A percentile compares a stretch with the other conserved stretches of the same genome.
Conservation (phyloP, 2,888 invertebrate species). For the Drosophila kanekoi region DNA sequence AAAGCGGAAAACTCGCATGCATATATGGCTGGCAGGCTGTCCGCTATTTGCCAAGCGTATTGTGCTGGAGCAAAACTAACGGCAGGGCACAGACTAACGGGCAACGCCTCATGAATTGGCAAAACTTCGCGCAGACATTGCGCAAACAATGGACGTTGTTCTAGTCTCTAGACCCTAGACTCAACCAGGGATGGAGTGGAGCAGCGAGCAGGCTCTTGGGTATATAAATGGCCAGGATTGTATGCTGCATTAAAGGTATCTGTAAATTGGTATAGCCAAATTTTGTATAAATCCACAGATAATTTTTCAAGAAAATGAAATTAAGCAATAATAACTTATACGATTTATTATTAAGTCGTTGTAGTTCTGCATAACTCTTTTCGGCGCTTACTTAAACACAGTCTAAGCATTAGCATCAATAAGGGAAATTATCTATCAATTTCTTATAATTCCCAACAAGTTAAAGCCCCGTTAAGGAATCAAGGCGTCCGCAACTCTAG, state of each 20-base stretch:
- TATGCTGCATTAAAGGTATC: slow-evolving; percentile 1
- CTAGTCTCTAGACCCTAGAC: slow-evolving; percentile 6
- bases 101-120: slow-evolving; percentile 71
- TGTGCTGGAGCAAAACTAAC: slow-evolving; percentile 40
- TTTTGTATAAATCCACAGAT: no score
- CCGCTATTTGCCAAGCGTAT: slow-evolving; percentile 78
- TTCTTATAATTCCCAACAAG: no score
- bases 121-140: slow-evolving; percentile 75
- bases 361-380: no score
- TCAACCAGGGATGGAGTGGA: slow-evolving; percentile 9
- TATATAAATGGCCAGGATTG: not conserved
- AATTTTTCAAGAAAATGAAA: no score
- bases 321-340: no score
- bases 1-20: slow-evolving; percentile 79
- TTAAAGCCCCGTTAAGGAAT: no score
- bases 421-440: no score
- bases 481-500: no score
- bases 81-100: slow-evolving; percentile 32
- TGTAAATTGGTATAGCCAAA: not conserved
- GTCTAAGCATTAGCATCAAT: no score
- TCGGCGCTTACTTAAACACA: no score
- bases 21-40: slow-evolving; percentile 57
- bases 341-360: no score
- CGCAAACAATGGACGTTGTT: slow-evolving; percentile 69
- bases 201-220: slow-evolving; percentile 1